Percentiles rank a stretch among this genome's conserved stretches.
Evolutionary conservation across 2,113 vertebrate species (phyloP).

Genomic region (Myrmophylax atrothorax): DNA sequence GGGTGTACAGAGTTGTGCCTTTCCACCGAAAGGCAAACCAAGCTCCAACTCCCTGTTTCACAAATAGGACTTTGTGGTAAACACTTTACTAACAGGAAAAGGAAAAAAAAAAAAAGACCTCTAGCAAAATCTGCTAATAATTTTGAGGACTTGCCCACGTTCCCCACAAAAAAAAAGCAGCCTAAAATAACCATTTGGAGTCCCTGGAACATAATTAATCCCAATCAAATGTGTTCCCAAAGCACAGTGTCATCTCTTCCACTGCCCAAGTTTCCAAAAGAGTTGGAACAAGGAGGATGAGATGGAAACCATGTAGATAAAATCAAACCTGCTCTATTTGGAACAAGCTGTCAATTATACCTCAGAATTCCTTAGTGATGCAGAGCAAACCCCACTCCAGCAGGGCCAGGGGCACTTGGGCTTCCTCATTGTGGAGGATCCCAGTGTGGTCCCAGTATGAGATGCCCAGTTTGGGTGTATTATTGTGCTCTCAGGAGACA

Average conservation of each 20-base stretch:
- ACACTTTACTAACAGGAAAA: neutral
- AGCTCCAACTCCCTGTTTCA: neutral
- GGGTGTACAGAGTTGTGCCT: conserved; percentile 57
- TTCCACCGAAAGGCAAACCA: conserved; percentile 29
- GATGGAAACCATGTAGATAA: neutral
- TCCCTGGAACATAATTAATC: neutral
- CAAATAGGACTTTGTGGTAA: neutral
- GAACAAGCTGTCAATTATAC: neutral
- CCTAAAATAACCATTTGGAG: neutral
- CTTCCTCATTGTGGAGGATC: neutral
- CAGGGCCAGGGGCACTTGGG: neutral
- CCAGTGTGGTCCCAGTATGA: neutral
- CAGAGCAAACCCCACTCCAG: neutral
- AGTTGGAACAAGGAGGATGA: neutral
- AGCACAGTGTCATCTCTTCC: neutral
- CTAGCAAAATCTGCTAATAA: neutral
- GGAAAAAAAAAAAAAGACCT: neutral
- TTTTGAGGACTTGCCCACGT: neutral
- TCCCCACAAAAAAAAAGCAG: neutral
- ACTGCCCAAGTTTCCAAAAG: neutral
- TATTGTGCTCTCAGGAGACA: neutral
- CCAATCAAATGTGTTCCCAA: neutral
- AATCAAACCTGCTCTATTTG: neutral
- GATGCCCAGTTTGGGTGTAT: neutral
- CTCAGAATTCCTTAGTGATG: neutral